phyloP scores from a whole-genome alignment of 1,140 invertebrate genomes.

The Pachypsylla venusta region DNA sequence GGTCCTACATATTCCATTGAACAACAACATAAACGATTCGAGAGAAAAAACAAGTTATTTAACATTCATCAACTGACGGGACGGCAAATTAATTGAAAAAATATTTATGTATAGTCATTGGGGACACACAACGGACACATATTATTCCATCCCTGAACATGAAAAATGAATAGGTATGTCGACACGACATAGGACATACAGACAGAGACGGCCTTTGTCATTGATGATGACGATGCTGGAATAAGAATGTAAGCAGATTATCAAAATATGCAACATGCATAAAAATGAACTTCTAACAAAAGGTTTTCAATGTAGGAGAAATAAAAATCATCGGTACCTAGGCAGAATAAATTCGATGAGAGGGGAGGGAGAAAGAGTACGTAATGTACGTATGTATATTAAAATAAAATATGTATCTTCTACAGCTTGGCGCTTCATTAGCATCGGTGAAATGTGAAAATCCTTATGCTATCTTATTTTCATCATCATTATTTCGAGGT shows the following conservation, averaged over 20 bases:
- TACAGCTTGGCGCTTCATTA: too few species aligned
- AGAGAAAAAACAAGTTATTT: too few species aligned
- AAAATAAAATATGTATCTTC: too few species aligned
- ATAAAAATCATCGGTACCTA: too few species aligned
- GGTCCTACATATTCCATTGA: too few species aligned
- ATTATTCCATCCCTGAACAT: not conserved
- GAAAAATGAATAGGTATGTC: not conserved
- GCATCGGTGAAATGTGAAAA: too few species aligned
- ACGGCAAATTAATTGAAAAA: constrained; percentile 7
- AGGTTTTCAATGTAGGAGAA: not conserved
- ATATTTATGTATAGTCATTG: not conserved
- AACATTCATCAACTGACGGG: constrained; percentile 7
- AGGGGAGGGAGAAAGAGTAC: too few species aligned
- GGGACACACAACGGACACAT: not conserved
- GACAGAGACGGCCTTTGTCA: not conserved
- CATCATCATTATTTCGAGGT: too few species aligned
- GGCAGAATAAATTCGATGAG: too few species aligned
- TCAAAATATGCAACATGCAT: constrained; percentile 5
- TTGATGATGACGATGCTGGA: not conserved
- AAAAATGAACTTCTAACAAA: not conserved
- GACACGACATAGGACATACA: not conserved
- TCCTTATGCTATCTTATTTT: too few species aligned
- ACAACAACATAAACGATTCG: too few species aligned
- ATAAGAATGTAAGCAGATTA: constrained; percentile 3
- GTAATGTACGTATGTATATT: too few species aligned